Evolutionary conservation across 2,113 vertebrate species (phyloP), one percentile per base, ranked within the genome.

Genomic region (Dascyllus trimaculatus): DNA sequence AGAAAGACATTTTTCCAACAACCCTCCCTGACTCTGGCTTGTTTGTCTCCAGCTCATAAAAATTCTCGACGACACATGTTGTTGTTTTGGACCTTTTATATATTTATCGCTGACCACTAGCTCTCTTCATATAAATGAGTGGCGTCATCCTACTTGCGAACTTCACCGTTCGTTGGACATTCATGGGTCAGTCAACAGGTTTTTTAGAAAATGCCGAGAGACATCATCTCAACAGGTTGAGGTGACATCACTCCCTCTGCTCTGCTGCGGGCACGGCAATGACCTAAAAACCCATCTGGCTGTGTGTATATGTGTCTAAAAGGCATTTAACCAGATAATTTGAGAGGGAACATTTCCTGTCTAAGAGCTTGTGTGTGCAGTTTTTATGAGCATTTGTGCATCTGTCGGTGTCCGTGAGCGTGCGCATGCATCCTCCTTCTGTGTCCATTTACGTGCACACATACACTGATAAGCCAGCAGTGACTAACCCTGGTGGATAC

Each of bases 201-300:
- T 79, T 76, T 76, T 62, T 15, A 67, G 52, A 51, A n/a, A 75
- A 60, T 38, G 75, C 81, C 13, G 0, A 13, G 58, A 71, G 69
- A 57, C 51, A 48, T 60, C 13, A 53, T 75, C 40, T 59, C 65
- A 85, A 89, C 61, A 87, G 75, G 85, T 89, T 78, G 80, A 46
- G 62, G 72, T 84, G 65, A 87, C 64, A 70, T 84, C 83, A 78
- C 54, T 74, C 26, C 54, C 76, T 53, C 19, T 68, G 66, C 54
- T 80, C 25, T 49, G 73, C 83, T 89, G 46, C 70, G 71, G 78
- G 80, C 82, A 8, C 56, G 45, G 29, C 4, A 11, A 32, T 86
- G 73, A 86, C 85, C 87, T 75, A 73, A 79, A 86, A 88, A 63
- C 45, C 80, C 72, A 85, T 86, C 80, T 87, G 82, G 75, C 57